These are phyloP conservation scores for Nilaparvata lugens DNA, from an alignment of 1,140 invertebrate genomes.

Conservation along the genomic window DNA sequence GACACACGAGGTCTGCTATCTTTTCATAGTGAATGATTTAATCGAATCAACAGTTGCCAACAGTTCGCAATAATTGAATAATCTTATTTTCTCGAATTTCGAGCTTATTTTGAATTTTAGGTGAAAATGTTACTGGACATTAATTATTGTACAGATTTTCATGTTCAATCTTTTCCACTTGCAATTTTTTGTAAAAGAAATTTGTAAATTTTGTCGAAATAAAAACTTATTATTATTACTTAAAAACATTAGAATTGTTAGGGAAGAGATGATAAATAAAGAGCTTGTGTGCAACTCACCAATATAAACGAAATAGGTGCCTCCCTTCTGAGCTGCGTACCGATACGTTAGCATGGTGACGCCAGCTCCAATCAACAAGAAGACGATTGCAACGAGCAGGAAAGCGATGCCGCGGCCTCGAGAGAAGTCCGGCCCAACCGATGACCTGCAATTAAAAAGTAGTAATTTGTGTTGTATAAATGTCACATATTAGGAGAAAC, in stretches of 20 bases:
- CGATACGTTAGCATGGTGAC: conserved; percentile 55
- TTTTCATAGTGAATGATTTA: too few relatives aligned
- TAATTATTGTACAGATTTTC: too few relatives aligned
- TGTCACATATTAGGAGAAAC: background rate
- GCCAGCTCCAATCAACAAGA: conserved; percentile 64
- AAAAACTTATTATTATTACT: background rate
- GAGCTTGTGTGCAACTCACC: conserved; percentile 40
- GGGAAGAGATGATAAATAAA: background rate
- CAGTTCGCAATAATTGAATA: too few relatives aligned
- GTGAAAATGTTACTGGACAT: too few relatives aligned
- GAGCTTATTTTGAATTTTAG: too few relatives aligned
- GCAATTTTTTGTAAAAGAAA: too few relatives aligned
- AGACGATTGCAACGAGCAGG: conserved; percentile 63
- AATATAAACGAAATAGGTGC: conserved; percentile 76
- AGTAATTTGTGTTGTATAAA: background rate
- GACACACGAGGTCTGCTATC: too few relatives aligned
- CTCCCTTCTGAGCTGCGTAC: conserved; percentile 47
- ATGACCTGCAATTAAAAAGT: conserved; percentile 48
- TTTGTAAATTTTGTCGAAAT: background rate
- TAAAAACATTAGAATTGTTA: too few relatives aligned
- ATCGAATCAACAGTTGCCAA: too few relatives aligned
- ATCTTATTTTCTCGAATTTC: too few relatives aligned
- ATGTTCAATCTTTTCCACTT: too few relatives aligned
- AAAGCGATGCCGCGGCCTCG: conserved; percentile 68
- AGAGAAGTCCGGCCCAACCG: conserved; percentile 77